Percentiles rank a stretch among this genome's conserved stretches.
Conservation (phyloP, 2,113 vertebrate species). For the Bolborhynchus lineola region DNA sequence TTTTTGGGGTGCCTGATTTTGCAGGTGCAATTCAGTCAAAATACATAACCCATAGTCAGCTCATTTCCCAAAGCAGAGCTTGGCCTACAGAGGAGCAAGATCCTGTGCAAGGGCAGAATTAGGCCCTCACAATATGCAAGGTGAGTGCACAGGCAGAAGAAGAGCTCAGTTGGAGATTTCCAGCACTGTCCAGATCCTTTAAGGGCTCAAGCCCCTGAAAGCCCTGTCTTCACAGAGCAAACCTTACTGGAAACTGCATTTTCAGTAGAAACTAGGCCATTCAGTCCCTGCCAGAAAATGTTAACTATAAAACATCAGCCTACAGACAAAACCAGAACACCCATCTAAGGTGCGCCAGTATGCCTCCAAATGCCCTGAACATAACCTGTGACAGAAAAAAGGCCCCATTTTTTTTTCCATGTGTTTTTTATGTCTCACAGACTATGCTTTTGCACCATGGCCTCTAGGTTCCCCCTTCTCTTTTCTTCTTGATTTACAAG, state of each 20-base stretch:
- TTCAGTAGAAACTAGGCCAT: not conserved
- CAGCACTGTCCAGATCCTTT: not conserved
- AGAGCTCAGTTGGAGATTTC: not conserved
- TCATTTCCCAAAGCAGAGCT: not conserved
- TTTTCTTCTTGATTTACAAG: not conserved
- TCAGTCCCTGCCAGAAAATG: not conserved
- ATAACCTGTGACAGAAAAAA: not conserved
- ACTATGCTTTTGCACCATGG: not conserved
- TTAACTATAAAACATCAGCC: not conserved
- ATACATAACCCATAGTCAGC: not conserved
- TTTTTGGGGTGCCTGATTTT: not conserved
- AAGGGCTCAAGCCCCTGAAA: not conserved
- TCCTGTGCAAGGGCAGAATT: not conserved
- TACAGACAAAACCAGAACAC: not conserved
- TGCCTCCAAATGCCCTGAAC: not conserved
- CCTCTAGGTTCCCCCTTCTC: not conserved
- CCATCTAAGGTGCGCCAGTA: not conserved
- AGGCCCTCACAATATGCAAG: accelerated
- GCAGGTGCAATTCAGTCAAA: not conserved
- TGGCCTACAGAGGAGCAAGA: not conserved
- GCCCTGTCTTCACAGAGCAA: not conserved
- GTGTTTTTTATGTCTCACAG: not conserved
- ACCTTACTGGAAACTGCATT: not conserved
- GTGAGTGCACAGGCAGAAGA: accelerated
- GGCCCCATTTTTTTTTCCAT: not conserved